Percentiles rank a stretch among this genome's conserved stretches.
Conservation (phyloP, 2,113 vertebrate genomes). For the Conger conger region DNA sequence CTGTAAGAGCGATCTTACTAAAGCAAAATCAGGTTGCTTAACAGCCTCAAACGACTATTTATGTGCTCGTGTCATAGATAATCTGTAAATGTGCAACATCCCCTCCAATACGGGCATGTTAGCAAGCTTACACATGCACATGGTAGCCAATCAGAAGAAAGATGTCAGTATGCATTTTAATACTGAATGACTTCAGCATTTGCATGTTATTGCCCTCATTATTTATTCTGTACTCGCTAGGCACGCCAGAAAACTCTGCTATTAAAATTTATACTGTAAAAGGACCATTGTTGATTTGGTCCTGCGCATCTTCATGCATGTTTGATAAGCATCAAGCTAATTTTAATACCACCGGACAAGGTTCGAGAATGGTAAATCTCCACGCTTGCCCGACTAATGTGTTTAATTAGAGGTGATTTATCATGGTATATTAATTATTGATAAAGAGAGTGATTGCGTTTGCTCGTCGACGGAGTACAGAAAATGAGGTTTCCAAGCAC, state of each 20-base stretch:
- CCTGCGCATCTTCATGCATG: constrained; percentile 35
- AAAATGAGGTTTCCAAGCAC: constrained; percentile 42
- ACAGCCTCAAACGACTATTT: background rate
- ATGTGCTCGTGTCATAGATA: background rate
- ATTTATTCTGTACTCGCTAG: background rate
- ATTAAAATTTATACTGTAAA: constrained; percentile 27
- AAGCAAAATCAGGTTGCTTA: background rate
- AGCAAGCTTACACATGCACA: background rate
- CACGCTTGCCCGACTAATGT: constrained; percentile 38
- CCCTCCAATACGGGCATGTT: background rate
- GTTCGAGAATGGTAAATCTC: constrained; percentile 48
- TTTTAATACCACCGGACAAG: constrained; percentile 45
- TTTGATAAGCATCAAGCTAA: constrained; percentile 43
- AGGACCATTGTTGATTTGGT: constrained; percentile 34
- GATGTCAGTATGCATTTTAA: background rate
- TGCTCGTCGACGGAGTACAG: constrained; percentile 38
- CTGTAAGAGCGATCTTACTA: background rate
- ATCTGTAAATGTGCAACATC: constrained; percentile 18
- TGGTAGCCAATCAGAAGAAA: background rate
- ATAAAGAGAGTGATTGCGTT: constrained; percentile 42
- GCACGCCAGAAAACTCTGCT: background rate
- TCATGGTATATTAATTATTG: constrained; percentile 51
- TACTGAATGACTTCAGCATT: background rate
- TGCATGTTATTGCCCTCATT: background rate
- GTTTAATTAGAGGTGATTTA: constrained; percentile 54